Percentiles rank a stretch among this genome's conserved stretches.
These are phyloP conservation scores for Neotoxoptera formosana DNA, from an alignment of 1,140 invertebrate species.

Conservation along the genomic window DNA sequence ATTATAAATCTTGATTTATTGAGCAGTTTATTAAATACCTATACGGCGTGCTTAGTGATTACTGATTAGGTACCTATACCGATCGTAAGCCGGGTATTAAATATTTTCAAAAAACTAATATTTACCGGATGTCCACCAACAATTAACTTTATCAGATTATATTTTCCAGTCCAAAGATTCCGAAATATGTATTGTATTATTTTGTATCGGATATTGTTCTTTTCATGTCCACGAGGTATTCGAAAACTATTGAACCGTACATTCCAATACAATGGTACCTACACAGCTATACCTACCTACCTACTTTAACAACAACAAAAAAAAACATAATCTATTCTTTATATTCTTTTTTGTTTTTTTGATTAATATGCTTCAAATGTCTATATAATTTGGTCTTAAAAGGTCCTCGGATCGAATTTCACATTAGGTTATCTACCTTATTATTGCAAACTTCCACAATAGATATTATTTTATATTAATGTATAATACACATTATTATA, in stretches of 20 bases:
- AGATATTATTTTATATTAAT: neutral
- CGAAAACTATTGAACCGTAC: conserved; percentile 32
- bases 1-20: neutral
- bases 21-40: neutral
- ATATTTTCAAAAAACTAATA: neutral
- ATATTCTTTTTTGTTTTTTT: neutral
- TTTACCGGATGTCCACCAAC: neutral
- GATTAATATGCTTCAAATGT: conserved; percentile 19
- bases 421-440: conserved; percentile 29
- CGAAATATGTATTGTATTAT: conserved; percentile 19
- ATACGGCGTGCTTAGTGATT: neutral
- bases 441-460: neutral
- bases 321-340: conserved; percentile 22
- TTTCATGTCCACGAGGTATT: neutral
- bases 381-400: neutral
- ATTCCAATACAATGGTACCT: neutral
- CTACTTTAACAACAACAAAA: conserved; percentile 36
- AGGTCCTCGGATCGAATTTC: neutral
- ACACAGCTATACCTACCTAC: no score
- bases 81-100: neutral
- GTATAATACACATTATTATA: no score
- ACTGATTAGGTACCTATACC: neutral
- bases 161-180: conserved; percentile 19
- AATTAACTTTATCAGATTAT: conserved; percentile 16
- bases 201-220: conserved; percentile 9